Evolutionary conservation across 2,797 vertebrate genomes (phyloP).

Genomic region (Gymnoscopelus braueri): DNA sequence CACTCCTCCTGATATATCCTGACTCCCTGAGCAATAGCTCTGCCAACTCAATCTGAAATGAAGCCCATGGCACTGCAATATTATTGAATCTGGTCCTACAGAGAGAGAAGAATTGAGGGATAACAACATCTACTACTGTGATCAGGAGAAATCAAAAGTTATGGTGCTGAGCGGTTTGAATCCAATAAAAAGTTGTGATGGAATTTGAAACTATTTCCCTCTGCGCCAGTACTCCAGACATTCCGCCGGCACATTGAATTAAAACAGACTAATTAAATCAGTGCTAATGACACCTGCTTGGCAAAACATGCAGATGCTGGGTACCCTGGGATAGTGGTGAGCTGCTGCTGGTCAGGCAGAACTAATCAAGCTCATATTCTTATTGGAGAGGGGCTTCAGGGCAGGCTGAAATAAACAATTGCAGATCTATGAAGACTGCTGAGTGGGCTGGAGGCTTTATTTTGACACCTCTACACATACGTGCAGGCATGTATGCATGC

Average conservation of each 20-base stretch:
- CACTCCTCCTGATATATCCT: too few species aligned
- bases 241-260: constrained; percentile 58
- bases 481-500: not conserved
- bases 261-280: constrained; percentile 63
- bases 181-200: constrained; percentile 42
- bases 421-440: constrained; percentile 18
- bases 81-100: not conserved
- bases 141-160: constrained; percentile 20
- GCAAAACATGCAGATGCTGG: constrained; percentile 57
- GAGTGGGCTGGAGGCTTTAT: constrained; percentile 5
- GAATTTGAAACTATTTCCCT: constrained; percentile 46
- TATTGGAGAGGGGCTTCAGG: constrained; percentile 32
- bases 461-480: constrained; percentile 1
- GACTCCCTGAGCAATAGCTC: too few species aligned
- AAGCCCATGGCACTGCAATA: not conserved
- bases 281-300: constrained; percentile 27
- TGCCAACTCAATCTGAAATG: not conserved
- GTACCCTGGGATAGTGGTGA: constrained; percentile 27
- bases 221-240: constrained; percentile 28
- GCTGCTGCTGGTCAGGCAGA: constrained; percentile 42
- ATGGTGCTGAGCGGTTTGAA: not conserved
- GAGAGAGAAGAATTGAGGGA: not conserved
- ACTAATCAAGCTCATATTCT: constrained; percentile 37
- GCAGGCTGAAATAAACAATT: constrained; percentile 37
- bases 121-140: not conserved